Base-by-base conservation (phyloP, 1,140 invertebrate genomes). In the Anadara kagoshimensis region DNA sequence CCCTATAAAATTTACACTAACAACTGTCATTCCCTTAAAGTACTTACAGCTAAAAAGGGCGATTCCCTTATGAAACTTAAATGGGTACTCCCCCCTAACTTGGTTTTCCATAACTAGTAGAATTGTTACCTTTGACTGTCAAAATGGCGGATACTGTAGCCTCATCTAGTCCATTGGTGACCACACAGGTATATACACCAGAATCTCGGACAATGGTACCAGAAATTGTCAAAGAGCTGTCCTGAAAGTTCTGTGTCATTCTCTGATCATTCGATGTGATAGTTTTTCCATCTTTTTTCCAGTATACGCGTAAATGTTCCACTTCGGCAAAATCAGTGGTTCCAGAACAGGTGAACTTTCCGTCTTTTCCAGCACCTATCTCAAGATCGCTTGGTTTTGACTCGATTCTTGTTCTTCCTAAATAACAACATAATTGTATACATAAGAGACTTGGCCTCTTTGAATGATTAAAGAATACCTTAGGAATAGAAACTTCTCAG, bases 161-260 rank as follows among this genome's bases (percentile, higher is more conserved):
- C 78, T 94, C 92, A 87, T 99, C 98, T 22, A 99, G 90, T 7
- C 94, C 92, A 2, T 98, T 99, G 53, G 91, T 92, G 1, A 97
- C 98, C n/a, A 97, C 92, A 90, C 98, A 99, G 0, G 97, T 98
- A 84, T 99, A 99, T 57, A 92, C 93, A 16, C 97, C 97, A 12
- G 98, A 98, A 90, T 99, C 97, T 63, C 97, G 89, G 89, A 97
- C 97, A 29, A 93, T 95, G 16, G 97, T 97, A 89, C 98, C 97
- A 10, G 95, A 94, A 65, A 99, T 98, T 11, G 95, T 95, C 62
- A 99, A 90, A 0, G 97, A 98, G 86, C 96, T 95, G 90, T 98
- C 96, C 78, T 85, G 84, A n/a, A 74, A 77, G 94, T 88, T 82
- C 65, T 83, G 82, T 1, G 83, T 85, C 78, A 87, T 83, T 73